Conservation (phyloP, 2,888 invertebrate genomes). For the Volucella bombylans region DNA sequence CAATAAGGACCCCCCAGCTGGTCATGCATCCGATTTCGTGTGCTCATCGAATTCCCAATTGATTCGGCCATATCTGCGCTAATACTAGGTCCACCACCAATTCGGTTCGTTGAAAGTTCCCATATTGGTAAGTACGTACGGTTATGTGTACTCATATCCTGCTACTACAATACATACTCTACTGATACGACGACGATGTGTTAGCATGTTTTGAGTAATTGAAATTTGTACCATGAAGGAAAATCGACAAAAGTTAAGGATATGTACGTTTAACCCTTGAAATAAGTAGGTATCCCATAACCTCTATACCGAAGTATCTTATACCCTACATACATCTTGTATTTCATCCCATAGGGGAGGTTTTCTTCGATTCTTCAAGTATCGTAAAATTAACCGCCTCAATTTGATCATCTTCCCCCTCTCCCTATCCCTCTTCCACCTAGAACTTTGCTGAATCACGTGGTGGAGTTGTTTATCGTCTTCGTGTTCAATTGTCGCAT, state of each 20-base stretch:
- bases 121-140: too few species aligned
- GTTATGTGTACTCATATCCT: slow-evolving; percentile 13
- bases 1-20: slow-evolving; percentile 35
- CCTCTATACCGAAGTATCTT: too few species aligned
- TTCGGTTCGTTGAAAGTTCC: neutral
- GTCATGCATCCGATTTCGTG: slow-evolving; percentile 4
- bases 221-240: slow-evolving; percentile 56
- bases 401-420: slow-evolving; percentile 5
- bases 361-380: slow-evolving; percentile 13
- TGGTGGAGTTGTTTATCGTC: slow-evolving; percentile 61
- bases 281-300: slow-evolving; percentile 19
- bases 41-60: slow-evolving; percentile 54
- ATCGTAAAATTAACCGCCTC: slow-evolving; percentile 44
- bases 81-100: slow-evolving; percentile 33
- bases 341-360: slow-evolving; percentile 39
- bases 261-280: slow-evolving; percentile 56
- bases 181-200: slow-evolving; percentile 1
- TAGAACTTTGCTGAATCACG: slow-evolving; percentile 45
- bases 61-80: slow-evolving; percentile 50
- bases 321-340: too few species aligned
- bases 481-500: slow-evolving; percentile 58
- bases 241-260: slow-evolving; percentile 55
- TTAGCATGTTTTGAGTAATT: slow-evolving; percentile 61
- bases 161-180: too few species aligned
- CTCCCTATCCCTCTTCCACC: too few species aligned